Evolutionary conservation across 2,797 vertebrate genomes (phyloP).

Genomic region (Onychomys leucogaster): DNA sequence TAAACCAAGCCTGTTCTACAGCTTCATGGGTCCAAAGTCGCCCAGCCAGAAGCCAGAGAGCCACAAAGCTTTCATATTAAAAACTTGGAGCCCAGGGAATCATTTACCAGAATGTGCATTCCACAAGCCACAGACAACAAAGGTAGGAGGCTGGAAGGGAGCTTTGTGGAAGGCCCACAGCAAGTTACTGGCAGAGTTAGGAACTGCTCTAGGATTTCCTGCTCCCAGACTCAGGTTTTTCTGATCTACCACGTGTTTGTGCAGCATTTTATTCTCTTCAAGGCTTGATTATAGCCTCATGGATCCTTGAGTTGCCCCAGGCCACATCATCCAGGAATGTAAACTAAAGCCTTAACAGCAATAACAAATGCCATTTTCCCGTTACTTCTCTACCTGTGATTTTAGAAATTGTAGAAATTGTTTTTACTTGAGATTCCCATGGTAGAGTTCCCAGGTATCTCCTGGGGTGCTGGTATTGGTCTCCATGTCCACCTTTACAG

Average conservation of each 20-base stretch:
- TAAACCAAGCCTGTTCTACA: background rate
- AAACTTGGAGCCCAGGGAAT: background rate
- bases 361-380: constrained; percentile 50
- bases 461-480: background rate
- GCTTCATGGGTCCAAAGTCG: background rate
- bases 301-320: background rate
- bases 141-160: background rate
- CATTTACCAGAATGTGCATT: background rate
- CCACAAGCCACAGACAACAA: background rate
- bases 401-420: constrained; percentile 52
- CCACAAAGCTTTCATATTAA: background rate
- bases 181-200: constrained; percentile 57
- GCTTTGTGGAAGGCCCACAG: constrained; percentile 16
- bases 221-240: constrained; percentile 37
- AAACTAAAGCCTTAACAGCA: constrained; percentile 52
- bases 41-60: background rate
- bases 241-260: background rate
- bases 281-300: background rate
- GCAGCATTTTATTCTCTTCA: constrained; percentile 40
- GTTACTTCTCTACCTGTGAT: constrained; percentile 39
- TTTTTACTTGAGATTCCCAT: constrained; percentile 24
- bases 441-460: background rate
- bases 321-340: background rate
- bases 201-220: constrained; percentile 31
- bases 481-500: background rate